phyloP scores from a whole-genome alignment of 2,113 vertebrate species.

The Clarias macrocephalus region DNA sequence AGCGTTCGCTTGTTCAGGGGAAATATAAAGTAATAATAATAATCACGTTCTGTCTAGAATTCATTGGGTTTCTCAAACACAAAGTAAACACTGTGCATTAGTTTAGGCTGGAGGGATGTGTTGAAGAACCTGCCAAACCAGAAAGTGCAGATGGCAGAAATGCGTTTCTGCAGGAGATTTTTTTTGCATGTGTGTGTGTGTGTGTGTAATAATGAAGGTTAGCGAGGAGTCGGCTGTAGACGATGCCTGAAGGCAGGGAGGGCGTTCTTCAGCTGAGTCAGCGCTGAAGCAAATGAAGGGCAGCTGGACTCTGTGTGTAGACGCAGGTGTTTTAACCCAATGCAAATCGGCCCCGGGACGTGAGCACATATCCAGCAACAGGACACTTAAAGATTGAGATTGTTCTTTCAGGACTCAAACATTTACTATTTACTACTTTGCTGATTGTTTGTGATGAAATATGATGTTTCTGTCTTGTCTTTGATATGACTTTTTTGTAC shows the following conservation, averaged over 20 bases:
- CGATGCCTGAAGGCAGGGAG: constrained; percentile 50
- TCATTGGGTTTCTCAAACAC: neutral
- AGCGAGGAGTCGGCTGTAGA: constrained; percentile 45
- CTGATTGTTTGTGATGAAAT: constrained; percentile 39
- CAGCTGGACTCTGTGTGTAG: constrained; percentile 18
- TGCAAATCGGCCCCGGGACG: constrained; percentile 16
- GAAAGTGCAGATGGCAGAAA: neutral
- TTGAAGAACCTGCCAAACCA: constrained; percentile 1
- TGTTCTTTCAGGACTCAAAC: constrained; percentile 30
- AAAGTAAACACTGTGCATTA: constrained; percentile 41
- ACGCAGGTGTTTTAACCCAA: constrained; percentile 27
- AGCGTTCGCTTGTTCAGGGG: neutral
- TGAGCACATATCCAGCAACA: constrained; percentile 44
- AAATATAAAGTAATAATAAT: neutral
- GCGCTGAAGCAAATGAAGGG: constrained; percentile 15
- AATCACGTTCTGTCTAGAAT: constrained; percentile 37
- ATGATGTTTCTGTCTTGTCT: constrained; percentile 51
- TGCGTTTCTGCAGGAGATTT: neutral
- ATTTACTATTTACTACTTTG: constrained; percentile 24
- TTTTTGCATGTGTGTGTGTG: neutral
- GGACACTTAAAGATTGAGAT: neutral
- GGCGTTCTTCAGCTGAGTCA: constrained; percentile 44
- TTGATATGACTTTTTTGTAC: constrained; percentile 59
- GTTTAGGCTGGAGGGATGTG: neutral
- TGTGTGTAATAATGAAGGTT: constrained; percentile 54